phyloP scores from a whole-genome alignment of 1,140 invertebrate genomes.

The Pteromalus puparum region DNA sequence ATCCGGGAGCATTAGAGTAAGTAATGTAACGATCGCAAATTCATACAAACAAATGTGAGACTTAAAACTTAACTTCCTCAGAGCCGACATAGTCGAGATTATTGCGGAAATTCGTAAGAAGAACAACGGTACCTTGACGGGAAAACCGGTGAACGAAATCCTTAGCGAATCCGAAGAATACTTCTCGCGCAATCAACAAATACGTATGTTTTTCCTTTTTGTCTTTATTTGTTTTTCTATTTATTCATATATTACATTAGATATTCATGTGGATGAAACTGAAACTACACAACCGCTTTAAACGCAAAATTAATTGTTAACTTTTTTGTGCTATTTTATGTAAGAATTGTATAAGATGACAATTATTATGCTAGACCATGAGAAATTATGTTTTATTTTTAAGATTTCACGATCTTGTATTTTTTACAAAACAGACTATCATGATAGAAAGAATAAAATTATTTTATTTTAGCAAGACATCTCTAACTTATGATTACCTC shows the following conservation, averaged over 20 bases:
- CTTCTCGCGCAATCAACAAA: conserved; percentile 37
- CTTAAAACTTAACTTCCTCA: not conserved
- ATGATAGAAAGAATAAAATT: not conserved
- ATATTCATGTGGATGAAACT: not conserved
- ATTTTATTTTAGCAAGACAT: not conserved
- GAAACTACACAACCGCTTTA: not conserved
- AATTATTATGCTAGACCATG: not conserved
- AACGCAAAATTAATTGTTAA: not conserved
- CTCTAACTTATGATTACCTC: not conserved
- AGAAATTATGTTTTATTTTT: not conserved
- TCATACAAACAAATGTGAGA: not conserved
- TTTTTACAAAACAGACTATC: not conserved
- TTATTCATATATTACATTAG: not conserved
- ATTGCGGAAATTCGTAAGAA: conserved; percentile 54
- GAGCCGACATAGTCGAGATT: conserved; percentile 56
- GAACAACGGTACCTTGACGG: conserved; percentile 54
- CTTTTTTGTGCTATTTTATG: not conserved
- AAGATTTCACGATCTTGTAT: not conserved
- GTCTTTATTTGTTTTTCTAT: not conserved
- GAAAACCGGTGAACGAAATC: conserved; percentile 48
- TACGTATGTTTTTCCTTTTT: conserved; percentile 49
- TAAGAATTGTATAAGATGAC: not conserved
- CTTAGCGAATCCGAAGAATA: conserved; percentile 50
- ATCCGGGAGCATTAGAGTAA: conserved; percentile 54
- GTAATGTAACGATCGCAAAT: conserved; percentile 34